Evolutionary conservation across 2,888 invertebrate species (phyloP), one percentile per base, ranked within the genome.

Genomic region (Agonopterix alstromeriana): DNA sequence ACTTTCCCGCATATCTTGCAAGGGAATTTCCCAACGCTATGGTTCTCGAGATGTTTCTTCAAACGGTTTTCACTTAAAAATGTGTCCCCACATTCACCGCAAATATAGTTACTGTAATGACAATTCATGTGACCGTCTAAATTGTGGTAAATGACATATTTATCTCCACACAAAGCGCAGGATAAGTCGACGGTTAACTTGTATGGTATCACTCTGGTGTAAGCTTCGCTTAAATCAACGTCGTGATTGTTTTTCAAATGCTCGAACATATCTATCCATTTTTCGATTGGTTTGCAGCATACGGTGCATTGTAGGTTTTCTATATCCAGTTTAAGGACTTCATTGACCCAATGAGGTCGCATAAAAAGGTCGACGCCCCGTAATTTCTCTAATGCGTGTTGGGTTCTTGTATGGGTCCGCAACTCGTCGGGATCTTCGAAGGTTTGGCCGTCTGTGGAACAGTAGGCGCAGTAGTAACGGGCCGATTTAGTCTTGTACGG

Each of bases 1-100:
- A 82, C 73, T 56, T 90, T 90, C 0, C 73, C 63, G 54, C 91
- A 91, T 0, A 66, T 56, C 0, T 72, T 65, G 51, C 91, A 91
- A 0, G 73, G 73, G 50, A 63, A 84, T 1, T 68, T 74, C 0
- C 83, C 90, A 0, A 67, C 67, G 4, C 73, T 74, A 51, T 91
- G 91, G 0, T 77, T 82, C 46, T 77, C 70, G 0, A 74, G 52
- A 49, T 90, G 90, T 8, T 71, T 73, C 17, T 73, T 75, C 0
- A 81, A 43, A 0, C 84, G 53, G 0, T 38, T 53, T 0, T 53
- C 52, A 0, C 77, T 57, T 0, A 82, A 11, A 43, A 77, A 86
- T 0, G 77, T 65, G 2, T 78, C 80, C 0, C 83, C 85, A 10
- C 85, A 85, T 0, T 73, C 67, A 0, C 67, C 64, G 12, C 85